Evolutionary conservation across 2,113 vertebrate genomes (phyloP), one percentile per base, ranked within the genome.

Genomic region (Tiliqua scincoides): DNA sequence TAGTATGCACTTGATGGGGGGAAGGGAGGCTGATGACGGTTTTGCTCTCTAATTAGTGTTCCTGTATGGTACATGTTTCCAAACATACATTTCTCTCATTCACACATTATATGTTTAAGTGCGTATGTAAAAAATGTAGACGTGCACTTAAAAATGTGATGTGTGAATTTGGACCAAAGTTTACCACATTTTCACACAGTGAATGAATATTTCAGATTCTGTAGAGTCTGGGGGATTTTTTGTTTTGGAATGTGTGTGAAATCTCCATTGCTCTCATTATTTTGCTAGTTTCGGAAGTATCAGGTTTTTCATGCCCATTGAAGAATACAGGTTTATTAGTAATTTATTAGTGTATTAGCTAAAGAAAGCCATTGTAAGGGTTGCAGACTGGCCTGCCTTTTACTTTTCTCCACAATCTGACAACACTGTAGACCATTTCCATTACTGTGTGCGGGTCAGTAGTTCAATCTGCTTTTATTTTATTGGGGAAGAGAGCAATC

Each of bases 251-350:
- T 32, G 65, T 17, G 87, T 57, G 35, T 84, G 82, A 89, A n/a
- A 90, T 92, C 83, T 88, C 78, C 79, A 68, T 54, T 87, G 83
- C 82, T 91, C 57, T 90, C 91, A 87, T 32, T 17, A 80, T 92
- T 91, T 90, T 91, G 83, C 88, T 85, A 88, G 87, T 79, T 89
- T 89, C 93, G 92, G 86, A 93, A 92, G 82, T 89, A 89, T 91
- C 91, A 89, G 89, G 88, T 54, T 84, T 88, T 94, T 90, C 84
- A 88, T 93, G 80, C 88, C 92, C 91, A 90, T 89, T 91, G 67
- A 92, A 92, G 87, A 90, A 83, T 91, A 90, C 82, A 88, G 43
- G 73, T 88, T 94, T 93, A 94, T 95, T 94, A 95, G 89, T 48
- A 48, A 48, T 48, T 48, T 48, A 48, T 48, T 48, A 48, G 43